Conservation (phyloP, 92 coral and sea anemone genomes). For the Palythoa grandis region DNA sequence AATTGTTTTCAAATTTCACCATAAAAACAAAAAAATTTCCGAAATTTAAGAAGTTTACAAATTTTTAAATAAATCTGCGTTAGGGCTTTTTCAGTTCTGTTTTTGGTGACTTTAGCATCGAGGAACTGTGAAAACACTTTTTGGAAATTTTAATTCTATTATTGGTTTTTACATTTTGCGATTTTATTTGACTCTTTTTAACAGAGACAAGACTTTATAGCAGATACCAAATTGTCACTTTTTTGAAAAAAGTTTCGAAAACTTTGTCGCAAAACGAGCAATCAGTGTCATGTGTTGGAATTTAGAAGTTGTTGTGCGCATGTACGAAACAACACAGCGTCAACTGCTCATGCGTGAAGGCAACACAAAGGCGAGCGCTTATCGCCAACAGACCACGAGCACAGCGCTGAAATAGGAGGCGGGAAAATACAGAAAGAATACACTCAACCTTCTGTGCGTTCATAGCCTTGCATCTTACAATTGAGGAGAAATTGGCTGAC, state of each 20-base stretch:
- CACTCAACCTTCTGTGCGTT: background rate
- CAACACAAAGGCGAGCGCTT: background rate
- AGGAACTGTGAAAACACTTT: no score
- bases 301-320: background rate
- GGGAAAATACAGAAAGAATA: background rate
- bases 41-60: background rate
- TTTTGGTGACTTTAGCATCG: background rate
- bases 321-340: background rate
- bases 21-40: background rate
- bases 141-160: background rate
- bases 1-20: no score
- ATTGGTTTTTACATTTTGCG: background rate
- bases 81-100: background rate
- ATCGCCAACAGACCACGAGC: background rate
- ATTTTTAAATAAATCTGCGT: background rate
- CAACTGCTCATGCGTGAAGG: background rate
- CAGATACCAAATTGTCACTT: slow-evolving; percentile 30
- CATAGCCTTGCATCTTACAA: background rate
- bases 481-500: background rate
- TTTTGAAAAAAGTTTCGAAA: slow-evolving; percentile 49
- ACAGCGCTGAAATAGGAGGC: background rate
- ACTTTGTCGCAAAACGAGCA: slow-evolving; percentile 52
- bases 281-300: slow-evolving; percentile 11
- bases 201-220: background rate
- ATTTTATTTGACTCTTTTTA: background rate